These are phyloP conservation scores for Hydrotaea cyrtoneurina DNA, from an alignment of 2,888 invertebrate species.

Conservation along the genomic window DNA sequence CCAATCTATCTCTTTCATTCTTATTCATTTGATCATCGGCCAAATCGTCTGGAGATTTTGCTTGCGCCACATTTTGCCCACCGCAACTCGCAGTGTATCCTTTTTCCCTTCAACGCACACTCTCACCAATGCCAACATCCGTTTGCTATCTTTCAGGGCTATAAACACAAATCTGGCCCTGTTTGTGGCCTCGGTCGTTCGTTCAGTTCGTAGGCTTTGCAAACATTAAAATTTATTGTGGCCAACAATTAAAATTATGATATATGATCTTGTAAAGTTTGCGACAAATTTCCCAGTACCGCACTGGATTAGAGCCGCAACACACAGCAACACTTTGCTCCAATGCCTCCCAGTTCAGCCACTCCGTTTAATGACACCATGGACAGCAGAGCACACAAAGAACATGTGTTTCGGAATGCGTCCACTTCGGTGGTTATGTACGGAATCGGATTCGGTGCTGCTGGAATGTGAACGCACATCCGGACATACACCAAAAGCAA, in stretches of 20 bases:
- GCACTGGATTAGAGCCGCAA: conserved; percentile 46
- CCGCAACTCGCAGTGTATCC: too few relatives aligned
- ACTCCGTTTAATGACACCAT: not conserved
- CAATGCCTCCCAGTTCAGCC: not conserved
- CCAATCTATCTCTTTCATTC: too few relatives aligned
- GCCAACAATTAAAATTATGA: conserved; percentile 66
- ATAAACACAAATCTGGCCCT: conserved; percentile 24
- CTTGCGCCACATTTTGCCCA: too few relatives aligned
- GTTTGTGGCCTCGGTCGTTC: conserved; percentile 30
- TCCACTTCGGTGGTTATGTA: not conserved
- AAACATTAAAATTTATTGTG: conserved; percentile 60
- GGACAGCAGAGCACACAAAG: not conserved
- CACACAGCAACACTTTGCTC: not conserved
- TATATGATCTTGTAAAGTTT: conserved; percentile 60
- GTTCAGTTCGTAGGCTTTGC: conserved; percentile 38
- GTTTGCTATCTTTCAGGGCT: not conserved
- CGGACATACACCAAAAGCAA: conserved; percentile 26
- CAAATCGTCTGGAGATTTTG: too few relatives aligned
- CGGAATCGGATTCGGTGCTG: not conserved
- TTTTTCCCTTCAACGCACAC: too few relatives aligned
- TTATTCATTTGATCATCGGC: too few relatives aligned
- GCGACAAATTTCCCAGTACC: conserved; percentile 51
- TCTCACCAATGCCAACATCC: too few relatives aligned
- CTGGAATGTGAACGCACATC: conserved; percentile 7
- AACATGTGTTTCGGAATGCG: conserved; percentile 20